These are phyloP conservation scores for Alaudala cheleensis DNA, from an alignment of 2,113 vertebrate genomes.

Conservation along the genomic window DNA sequence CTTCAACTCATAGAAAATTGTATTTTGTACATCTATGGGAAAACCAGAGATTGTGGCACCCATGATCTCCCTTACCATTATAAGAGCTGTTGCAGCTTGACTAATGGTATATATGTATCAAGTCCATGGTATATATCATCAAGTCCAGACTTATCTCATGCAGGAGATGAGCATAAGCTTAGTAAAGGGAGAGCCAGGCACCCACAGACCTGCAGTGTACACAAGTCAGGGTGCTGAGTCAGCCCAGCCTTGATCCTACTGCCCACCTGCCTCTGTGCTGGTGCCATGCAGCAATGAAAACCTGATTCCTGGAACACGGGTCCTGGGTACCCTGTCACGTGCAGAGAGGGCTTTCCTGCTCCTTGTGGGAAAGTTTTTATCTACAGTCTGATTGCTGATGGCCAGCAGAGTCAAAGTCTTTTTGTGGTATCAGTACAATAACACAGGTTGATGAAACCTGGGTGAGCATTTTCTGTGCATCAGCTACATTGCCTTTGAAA, in stretches of 20 bases:
- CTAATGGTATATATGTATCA: neutral
- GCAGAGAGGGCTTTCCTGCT: neutral
- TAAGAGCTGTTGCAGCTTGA: neutral
- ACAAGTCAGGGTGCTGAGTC: neutral
- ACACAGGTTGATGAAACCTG: neutral
- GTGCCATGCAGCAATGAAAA: neutral
- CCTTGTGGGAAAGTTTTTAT: neutral
- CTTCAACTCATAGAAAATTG: neutral
- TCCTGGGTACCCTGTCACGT: neutral
- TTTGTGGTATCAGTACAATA: neutral
- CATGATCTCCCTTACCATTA: neutral
- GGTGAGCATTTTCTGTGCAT: neutral
- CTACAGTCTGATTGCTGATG: neutral
- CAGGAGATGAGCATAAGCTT: neutral
- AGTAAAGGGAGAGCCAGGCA: neutral
- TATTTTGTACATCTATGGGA: neutral
- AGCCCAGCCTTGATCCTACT: accelerated
- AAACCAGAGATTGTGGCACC: neutral
- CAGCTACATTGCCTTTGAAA: neutral
- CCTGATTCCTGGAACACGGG: neutral
- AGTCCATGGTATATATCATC: too few relatives aligned
- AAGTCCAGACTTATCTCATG: neutral
- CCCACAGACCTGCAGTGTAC: neutral
- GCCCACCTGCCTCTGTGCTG: neutral
- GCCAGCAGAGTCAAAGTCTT: neutral